Evolutionary conservation across 2,888 invertebrate species (phyloP), one percentile per base, ranked within the genome.

Genomic region (Ormia ochracea): DNA sequence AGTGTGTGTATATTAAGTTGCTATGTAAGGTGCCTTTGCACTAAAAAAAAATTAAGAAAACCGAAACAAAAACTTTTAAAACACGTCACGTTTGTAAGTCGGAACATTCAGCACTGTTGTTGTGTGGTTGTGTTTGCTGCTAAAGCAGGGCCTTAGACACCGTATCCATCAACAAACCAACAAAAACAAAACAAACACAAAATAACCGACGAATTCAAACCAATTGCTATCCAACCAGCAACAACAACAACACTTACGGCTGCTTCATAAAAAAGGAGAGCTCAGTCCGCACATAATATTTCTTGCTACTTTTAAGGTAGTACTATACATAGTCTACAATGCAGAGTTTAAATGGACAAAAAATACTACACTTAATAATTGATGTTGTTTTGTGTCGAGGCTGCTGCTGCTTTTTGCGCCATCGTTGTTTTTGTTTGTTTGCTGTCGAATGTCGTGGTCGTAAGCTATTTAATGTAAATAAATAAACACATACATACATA

Each of bases 61-160:
- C 50, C 28, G 14, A 61, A 70, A 70, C 28, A 45, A 72, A 68
- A 75, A 19, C 54, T 54, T n/a, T 72, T 26, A 79, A 80, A 72
- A 80, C 80, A 80, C 76, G 80, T 80, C 80, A 80, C 80, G 68
- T 80, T 80, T 76, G 66, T 72, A 72, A 76, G 72, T 76, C 80
- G 80, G 76, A 80, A 63, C 80, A 72, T 76, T 80, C 76, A 76
- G 80, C 76, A 80, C 80, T 80, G 76, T 72, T 79, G 79, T 75
- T 76, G 72, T 75, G 75, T 80, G 66, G 66, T 75, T 80, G 79
- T 80, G 76, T 66, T 72, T 76, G 66, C 48, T 80, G 41, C 63
- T 80, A 68, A 80, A 52, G 59, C 66, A 68, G 76, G 72, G 75
- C 61, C 76, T 80, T 66, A 79, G 73, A 59, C 48, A 78, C 70